These are phyloP conservation scores for Gracilinanus agilis DNA, from an alignment of 2,113 vertebrate species.

Conservation along the genomic window DNA sequence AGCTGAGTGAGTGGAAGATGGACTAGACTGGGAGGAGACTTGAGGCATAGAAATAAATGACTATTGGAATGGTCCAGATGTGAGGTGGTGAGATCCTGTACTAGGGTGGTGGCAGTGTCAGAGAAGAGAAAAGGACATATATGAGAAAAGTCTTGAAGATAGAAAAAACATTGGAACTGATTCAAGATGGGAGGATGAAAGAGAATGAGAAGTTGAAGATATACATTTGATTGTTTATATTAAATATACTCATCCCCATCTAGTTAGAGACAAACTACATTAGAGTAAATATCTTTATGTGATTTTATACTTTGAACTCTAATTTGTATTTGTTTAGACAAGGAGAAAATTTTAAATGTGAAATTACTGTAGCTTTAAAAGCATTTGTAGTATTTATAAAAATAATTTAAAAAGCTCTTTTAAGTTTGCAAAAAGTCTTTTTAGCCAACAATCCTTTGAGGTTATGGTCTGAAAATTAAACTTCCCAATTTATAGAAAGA, in stretches of 20 bases:
- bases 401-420: neutral
- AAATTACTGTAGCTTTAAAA: neutral
- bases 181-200: neutral
- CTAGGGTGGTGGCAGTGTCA: neutral
- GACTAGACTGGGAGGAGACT: neutral
- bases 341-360: neutral
- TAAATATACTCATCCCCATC: neutral
- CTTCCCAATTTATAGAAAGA: neutral
- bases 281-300: conserved; percentile 18
- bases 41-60: neutral
- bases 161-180: neutral
- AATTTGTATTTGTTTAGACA: conserved; percentile 7
- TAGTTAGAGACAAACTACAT: neutral
- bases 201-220: neutral
- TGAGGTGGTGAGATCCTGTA: neutral
- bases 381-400: neutral
- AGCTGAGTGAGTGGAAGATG: neutral
- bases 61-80: neutral
- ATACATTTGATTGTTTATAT: neutral
- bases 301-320: neutral
- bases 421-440: neutral
- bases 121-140: neutral
- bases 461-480: neutral
- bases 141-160: neutral
- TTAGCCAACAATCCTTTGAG: neutral